Conservation (phyloP, 1,140 invertebrate species). For the Tetranychus cinnabarinus region DNA sequence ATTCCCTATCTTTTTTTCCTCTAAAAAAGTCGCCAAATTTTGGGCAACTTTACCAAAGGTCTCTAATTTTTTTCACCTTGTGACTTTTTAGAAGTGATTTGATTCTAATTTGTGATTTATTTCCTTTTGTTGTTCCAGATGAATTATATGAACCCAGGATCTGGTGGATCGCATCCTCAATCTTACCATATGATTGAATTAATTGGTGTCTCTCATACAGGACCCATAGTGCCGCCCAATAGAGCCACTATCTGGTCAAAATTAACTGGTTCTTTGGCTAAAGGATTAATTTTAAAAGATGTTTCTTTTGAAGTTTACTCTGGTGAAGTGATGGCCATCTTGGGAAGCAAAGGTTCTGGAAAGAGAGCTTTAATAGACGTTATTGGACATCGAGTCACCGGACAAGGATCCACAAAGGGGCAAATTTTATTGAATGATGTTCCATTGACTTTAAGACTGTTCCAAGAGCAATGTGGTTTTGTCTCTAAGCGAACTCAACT, state of each 20-base stretch:
- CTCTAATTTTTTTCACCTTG: background rate
- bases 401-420: conserved; percentile 26
- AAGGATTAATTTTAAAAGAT: conserved; percentile 59
- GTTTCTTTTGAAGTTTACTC: conserved; percentile 66
- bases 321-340: conserved; percentile 66
- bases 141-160: conserved; percentile 1
- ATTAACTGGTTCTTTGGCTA: conserved; percentile 47
- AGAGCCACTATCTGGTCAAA: conserved; percentile 38
- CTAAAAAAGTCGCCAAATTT: conserved; percentile 1
- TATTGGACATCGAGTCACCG: conserved; percentile 39
- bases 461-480: conserved; percentile 53
- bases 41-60: conserved; percentile 2
- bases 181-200: conserved; percentile 53
- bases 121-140: background rate
- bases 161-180: background rate
- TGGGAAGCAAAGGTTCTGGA: conserved; percentile 69
- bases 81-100: background rate
- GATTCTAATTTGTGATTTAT: background rate
- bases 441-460: conserved; percentile 47
- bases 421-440: conserved; percentile 63
- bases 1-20: conserved; percentile 1
- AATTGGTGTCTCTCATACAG: conserved; percentile 64
- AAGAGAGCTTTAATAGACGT: conserved; percentile 71
- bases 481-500: conserved; percentile 57
- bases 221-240: conserved; percentile 46